phyloP scores from a whole-genome alignment of 2,888 invertebrate genomes.

The Mycalesis mineus region DNA sequence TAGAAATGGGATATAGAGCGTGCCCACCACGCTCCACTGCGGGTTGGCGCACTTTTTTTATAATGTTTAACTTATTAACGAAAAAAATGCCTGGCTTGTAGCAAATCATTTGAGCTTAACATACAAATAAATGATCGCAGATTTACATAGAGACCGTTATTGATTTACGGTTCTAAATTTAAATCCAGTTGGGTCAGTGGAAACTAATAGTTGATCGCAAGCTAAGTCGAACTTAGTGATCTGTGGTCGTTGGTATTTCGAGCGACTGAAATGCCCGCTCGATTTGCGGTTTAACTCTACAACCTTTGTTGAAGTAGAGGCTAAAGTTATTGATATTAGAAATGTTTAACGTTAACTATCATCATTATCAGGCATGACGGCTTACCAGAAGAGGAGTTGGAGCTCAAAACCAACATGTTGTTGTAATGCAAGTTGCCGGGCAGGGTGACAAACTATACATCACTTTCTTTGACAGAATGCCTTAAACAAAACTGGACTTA shows the following conservation, averaged over 20 bases:
- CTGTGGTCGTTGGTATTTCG: slow-evolving; percentile 13
- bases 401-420: too few relatives aligned
- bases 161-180: background rate
- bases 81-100: too few relatives aligned
- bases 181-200: background rate
- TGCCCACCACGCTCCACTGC: too few relatives aligned
- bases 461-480: slow-evolving; percentile 53
- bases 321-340: background rate
- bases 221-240: slow-evolving; percentile 21
- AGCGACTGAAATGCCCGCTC: slow-evolving; percentile 11
- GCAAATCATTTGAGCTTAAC: too few relatives aligned
- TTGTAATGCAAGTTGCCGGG: too few relatives aligned
- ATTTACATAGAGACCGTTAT: background rate
- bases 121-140: too few relatives aligned
- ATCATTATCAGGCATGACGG: too few relatives aligned
- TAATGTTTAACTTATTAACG: too few relatives aligned
- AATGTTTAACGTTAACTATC: background rate
- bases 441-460: slow-evolving; percentile 2
- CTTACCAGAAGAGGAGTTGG: too few relatives aligned
- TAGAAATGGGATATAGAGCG: too few relatives aligned
- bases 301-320: slow-evolving; percentile 15
- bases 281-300: slow-evolving; percentile 21
- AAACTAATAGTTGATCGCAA: slow-evolving; percentile 24
- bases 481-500: slow-evolving; percentile 54
- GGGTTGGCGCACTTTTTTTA: too few relatives aligned